Conservation (phyloP, 2,113 vertebrate species). For the Mustela lutreola region DNA sequence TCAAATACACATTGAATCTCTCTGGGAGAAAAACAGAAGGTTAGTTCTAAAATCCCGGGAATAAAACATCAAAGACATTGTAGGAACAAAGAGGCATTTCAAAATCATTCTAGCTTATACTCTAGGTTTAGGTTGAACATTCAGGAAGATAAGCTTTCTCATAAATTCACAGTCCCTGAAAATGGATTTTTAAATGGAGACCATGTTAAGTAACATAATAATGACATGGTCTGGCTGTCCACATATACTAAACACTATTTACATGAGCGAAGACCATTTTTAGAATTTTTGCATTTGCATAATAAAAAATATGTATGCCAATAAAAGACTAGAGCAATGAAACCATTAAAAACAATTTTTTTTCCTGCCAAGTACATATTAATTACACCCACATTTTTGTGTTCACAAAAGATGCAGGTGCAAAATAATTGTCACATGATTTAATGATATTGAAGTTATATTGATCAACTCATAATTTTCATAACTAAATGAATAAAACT, state of each 20-base stretch:
- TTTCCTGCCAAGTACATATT: conserved; percentile 16
- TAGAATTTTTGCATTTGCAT: conserved; percentile 47
- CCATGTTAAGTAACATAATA: background rate
- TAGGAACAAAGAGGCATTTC: conserved; percentile 83
- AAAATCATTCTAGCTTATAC: conserved; percentile 9
- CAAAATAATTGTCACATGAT: background rate
- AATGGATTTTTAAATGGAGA: conserved; percentile 8
- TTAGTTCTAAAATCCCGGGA: conserved; percentile 88
- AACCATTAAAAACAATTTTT: conserved; percentile 31
- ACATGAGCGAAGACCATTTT: conserved; percentile 28
- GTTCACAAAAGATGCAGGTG: conserved; percentile 59
- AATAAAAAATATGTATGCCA: conserved; percentile 7
- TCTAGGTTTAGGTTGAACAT: background rate
- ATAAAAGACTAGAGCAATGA: conserved; percentile 21
- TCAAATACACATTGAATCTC: conserved; percentile 94
- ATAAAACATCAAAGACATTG: conserved; percentile 79
- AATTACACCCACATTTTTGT: conserved; percentile 25
- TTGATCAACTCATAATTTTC: conserved; percentile 49
- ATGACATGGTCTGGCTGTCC: background rate
- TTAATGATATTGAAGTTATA: conserved; percentile 4
- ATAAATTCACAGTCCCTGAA: background rate
- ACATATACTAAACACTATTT: background rate
- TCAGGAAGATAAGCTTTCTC: conserved; percentile 38
- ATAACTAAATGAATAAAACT: conserved; percentile 33
- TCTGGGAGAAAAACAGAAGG: conserved; percentile 92